Conservation (phyloP, 1,140 invertebrate species). For the Conus ventricosus region DNA sequence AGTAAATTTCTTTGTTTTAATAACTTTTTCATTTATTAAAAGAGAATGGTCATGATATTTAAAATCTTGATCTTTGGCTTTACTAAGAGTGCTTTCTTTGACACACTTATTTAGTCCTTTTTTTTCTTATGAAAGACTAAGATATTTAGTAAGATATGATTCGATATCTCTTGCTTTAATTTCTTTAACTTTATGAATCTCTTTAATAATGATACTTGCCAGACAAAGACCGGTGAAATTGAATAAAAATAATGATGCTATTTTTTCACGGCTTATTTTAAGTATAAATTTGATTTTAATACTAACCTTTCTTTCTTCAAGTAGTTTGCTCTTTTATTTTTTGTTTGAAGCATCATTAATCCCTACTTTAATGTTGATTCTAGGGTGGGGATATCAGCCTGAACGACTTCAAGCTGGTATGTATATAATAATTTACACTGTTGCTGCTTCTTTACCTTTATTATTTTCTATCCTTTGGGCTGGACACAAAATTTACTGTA, state of each 20-base stretch:
- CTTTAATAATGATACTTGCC: not conserved
- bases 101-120: not conserved
- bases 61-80: not conserved
- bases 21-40: not conserved
- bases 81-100: not conserved
- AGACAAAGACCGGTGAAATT: not conserved
- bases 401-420: not conserved
- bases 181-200: not conserved
- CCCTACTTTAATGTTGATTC: slow-evolving; percentile 80
- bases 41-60: not conserved
- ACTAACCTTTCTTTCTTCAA: not conserved
- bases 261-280: not conserved
- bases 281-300: not conserved
- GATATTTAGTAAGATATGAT: not conserved
- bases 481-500: not conserved
- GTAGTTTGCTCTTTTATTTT: slow-evolving; percentile 78
- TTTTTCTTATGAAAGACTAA: not conserved
- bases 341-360: slow-evolving; percentile 81
- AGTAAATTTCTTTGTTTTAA: not conserved
- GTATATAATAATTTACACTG: slow-evolving; percentile 23
- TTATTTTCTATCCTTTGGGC: not conserved
- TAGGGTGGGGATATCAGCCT: slow-evolving; percentile 73
- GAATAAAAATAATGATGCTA: not conserved
- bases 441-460: not conserved
- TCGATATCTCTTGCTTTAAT: not conserved